These are phyloP conservation scores for Octonoba sinensis DNA, from an alignment of 2,888 invertebrate species.

Conservation along the genomic window DNA sequence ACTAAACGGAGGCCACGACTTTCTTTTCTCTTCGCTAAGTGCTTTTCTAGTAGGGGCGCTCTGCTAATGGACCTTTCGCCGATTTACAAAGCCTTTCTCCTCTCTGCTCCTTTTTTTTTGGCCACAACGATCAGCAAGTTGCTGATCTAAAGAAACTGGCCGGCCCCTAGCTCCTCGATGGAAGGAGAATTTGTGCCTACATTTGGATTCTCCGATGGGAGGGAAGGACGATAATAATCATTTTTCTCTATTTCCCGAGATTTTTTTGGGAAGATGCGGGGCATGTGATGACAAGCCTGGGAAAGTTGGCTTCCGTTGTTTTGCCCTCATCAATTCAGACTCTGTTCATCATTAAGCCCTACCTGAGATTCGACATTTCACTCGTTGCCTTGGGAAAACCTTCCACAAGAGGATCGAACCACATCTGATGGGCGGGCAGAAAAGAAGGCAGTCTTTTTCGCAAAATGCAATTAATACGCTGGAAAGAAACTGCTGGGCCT, in stretches of 20 bases:
- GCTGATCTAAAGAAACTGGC: slow-evolving; percentile 3
- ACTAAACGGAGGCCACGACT: slow-evolving; percentile 40
- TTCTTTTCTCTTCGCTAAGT: slow-evolving; percentile 49
- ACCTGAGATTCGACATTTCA: slow-evolving; percentile 54
- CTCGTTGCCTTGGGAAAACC: slow-evolving; percentile 15
- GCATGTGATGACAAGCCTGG: slow-evolving; percentile 61
- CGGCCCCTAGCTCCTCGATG: slow-evolving; percentile 19
- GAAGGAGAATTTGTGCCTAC: slow-evolving; percentile 41
- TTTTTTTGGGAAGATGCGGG: slow-evolving; percentile 20
- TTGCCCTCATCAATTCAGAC: slow-evolving; percentile 20
- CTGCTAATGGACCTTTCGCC: slow-evolving; percentile 31
- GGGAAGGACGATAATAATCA: slow-evolving; percentile 59
- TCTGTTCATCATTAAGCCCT: slow-evolving; percentile 48
- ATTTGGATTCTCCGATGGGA: slow-evolving; percentile 50
- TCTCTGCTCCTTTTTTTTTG: background rate
- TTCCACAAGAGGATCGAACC: background rate
- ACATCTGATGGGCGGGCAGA: background rate
- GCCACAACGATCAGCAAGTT: slow-evolving; percentile 14
- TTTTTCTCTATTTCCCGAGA: slow-evolving; percentile 57
- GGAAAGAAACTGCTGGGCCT: no score
- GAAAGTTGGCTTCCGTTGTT: slow-evolving; percentile 60
- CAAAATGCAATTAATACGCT: no score
- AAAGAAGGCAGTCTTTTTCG: background rate
- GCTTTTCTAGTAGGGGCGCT: slow-evolving; percentile 44
- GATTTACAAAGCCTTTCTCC: background rate